These are phyloP conservation scores for Emydoidea blandingii DNA, from an alignment of 2,797 vertebrate genomes.

Conservation along the genomic window DNA sequence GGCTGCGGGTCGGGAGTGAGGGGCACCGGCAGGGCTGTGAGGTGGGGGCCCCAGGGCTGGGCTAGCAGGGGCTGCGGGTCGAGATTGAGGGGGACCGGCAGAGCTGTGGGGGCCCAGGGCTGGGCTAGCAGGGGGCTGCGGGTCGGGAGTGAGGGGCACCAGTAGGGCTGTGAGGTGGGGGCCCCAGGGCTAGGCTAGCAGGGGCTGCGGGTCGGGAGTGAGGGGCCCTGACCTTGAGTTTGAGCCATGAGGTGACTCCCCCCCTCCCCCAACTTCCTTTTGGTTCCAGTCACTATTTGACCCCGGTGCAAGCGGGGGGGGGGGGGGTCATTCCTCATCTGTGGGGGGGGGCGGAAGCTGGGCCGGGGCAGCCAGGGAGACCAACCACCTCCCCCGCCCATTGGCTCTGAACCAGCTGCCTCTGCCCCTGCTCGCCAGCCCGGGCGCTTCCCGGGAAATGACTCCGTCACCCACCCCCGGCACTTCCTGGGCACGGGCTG, in stretches of 20 bases:
- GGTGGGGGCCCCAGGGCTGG: too few species aligned
- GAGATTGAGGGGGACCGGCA: neutral
- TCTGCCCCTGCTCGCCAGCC: neutral
- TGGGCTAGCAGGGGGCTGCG: too few species aligned
- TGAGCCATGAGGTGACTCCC: neutral
- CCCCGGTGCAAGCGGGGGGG: neutral
- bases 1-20: neutral
- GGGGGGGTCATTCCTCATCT: neutral
- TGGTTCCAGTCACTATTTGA: neutral
- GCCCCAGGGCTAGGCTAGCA: too few species aligned
- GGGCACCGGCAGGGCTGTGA: fast-evolving
- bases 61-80: too few species aligned
- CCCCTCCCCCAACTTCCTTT: neutral
- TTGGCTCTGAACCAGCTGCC: neutral
- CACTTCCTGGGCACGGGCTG: neutral
- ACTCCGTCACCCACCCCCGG: neutral
- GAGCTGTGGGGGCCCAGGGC: too few species aligned
- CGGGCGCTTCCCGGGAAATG: neutral
- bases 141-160: too few species aligned
- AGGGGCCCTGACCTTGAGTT: neutral
- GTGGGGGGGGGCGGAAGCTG: too few species aligned
- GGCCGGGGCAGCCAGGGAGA: neutral
- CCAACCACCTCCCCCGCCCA: neutral
- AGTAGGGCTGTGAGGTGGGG: fast-evolving
- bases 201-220: neutral